Percentiles rank a stretch among this genome's conserved stretches.
These are phyloP conservation scores for Symphodus melops DNA, from an alignment of 2,113 vertebrate species.

Conservation along the genomic window DNA sequence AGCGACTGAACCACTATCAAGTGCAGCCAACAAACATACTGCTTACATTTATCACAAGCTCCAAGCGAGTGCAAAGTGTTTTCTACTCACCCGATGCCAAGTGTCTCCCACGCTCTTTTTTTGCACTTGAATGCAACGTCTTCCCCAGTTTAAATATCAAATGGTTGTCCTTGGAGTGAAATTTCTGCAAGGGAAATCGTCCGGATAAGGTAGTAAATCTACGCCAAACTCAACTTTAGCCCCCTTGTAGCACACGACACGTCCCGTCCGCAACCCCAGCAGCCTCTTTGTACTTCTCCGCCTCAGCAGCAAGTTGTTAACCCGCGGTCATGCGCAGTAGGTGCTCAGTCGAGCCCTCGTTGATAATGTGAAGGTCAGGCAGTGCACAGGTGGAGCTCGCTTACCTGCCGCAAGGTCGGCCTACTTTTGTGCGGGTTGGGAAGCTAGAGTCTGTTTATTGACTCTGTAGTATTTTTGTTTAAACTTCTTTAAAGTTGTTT, in stretches of 20 bases:
- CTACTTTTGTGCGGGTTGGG: not conserved
- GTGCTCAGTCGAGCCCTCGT: not conserved
- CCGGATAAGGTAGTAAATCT: accelerated
- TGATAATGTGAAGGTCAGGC: slow-evolving; percentile 23
- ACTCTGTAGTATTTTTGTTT: not conserved
- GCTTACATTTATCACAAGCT: not conserved
- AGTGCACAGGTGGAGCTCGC: slow-evolving; percentile 48
- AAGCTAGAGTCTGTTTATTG: not conserved
- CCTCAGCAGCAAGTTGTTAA: slow-evolving; percentile 26
- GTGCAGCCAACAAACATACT: not conserved
- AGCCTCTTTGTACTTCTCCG: slow-evolving; percentile 73
- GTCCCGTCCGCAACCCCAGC: slow-evolving; percentile 23
- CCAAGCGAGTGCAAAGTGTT: not conserved
- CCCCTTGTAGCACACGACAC: not conserved
- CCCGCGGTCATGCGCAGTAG: slow-evolving; percentile 68
- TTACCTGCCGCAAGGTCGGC: slow-evolving; percentile 32
- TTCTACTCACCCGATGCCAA: slow-evolving; percentile 54
- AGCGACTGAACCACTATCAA: too few species aligned
- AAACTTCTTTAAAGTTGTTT: not conserved
- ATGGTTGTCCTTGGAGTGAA: not conserved
- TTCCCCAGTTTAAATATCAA: not conserved
- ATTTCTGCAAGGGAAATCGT: accelerated
- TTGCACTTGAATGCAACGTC: slow-evolving; percentile 15
- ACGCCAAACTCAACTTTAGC: not conserved
- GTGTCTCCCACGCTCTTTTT: not conserved